Conservation (phyloP, 1,140 invertebrate genomes). For the Nixonia krombeini region DNA sequence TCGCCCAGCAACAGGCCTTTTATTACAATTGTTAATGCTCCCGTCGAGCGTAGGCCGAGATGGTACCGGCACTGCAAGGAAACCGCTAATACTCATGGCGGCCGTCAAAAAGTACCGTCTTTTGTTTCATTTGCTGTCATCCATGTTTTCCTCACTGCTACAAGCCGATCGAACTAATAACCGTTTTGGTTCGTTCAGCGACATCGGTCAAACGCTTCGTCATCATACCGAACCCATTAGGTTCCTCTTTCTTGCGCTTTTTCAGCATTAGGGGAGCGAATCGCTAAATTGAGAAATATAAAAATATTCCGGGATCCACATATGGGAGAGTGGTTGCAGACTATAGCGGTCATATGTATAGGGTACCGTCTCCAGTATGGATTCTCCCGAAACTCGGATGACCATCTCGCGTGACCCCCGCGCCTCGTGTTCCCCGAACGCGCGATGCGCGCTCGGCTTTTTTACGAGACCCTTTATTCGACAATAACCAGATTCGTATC, state of each 20-base stretch:
- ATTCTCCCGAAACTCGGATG: conserved; percentile 42
- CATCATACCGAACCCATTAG: too few species aligned
- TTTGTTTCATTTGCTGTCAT: too few species aligned
- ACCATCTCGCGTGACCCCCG: conserved; percentile 43
- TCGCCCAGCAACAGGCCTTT: conserved; percentile 55
- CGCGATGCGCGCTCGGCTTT: conserved; percentile 21
- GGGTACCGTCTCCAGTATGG: conserved; percentile 43
- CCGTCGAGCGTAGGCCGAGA: conserved; percentile 43
- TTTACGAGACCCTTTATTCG: conserved; percentile 59
- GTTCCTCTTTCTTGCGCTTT: too few species aligned
- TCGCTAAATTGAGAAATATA: conserved; percentile 10
- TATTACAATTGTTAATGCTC: conserved; percentile 69
- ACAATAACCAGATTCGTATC: conserved; percentile 58
- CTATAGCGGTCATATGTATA: conserved; percentile 50
- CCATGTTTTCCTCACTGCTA: too few species aligned
- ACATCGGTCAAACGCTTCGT: too few species aligned
- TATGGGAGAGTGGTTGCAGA: conserved; percentile 19
- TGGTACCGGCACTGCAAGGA: too few species aligned
- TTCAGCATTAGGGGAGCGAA: too few species aligned
- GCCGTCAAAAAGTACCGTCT: too few species aligned
- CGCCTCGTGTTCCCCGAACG: conserved; percentile 35
- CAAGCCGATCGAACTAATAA: too few species aligned
- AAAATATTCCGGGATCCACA: conserved; percentile 24
- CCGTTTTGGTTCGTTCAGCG: too few species aligned
- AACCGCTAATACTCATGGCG: too few species aligned